Percentiles rank a stretch among this genome's conserved stretches.
phyloP scores from a whole-genome alignment of 2,888 invertebrate genomes.

The Macaria liturata region DNA sequence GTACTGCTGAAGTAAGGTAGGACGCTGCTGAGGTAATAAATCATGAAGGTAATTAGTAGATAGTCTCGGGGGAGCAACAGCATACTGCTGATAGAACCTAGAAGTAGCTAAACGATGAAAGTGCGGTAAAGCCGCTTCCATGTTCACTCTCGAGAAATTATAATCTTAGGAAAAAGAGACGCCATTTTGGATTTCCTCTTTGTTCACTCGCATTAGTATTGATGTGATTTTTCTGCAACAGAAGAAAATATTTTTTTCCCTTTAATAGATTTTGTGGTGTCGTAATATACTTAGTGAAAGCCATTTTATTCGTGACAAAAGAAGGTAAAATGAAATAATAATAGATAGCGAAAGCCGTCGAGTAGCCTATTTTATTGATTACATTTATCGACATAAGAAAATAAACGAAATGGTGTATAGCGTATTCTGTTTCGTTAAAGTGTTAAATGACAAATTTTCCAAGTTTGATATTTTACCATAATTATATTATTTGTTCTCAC shows the following conservation, averaged over 20 bases:
- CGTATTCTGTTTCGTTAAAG: too few species aligned
- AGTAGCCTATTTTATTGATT: conserved; percentile 72
- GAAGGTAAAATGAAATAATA: conserved; percentile 26
- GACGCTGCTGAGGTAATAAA: conserved; percentile 71
- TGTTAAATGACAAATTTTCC: too few species aligned
- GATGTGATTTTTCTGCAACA: conserved; percentile 49
- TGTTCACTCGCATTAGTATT: conserved; percentile 30
- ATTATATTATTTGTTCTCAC: too few species aligned
- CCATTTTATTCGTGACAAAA: conserved; percentile 37
- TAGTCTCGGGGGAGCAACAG: conserved; percentile 64
- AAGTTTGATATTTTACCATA: too few species aligned
- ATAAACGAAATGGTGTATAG: too few species aligned
- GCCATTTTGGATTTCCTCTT: conserved; percentile 34
- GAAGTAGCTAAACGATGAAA: conserved; percentile 69
- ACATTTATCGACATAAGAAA: conserved; percentile 36
- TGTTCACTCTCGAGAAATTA: conserved; percentile 42
- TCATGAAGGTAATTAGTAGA: conserved; percentile 74
- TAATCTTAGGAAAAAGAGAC: conserved; percentile 24
- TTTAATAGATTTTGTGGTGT: conserved; percentile 24
- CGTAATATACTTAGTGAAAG: conserved; percentile 43
- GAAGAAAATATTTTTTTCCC: conserved; percentile 25
- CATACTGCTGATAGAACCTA: conserved; percentile 74
- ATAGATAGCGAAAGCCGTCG: conserved; percentile 47
- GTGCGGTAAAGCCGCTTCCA: conserved; percentile 75
- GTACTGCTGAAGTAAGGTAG: conserved; percentile 79